These are phyloP conservation scores for Cryptocephalus moraei DNA, from an alignment of 2,888 invertebrate genomes.

Conservation along the genomic window DNA sequence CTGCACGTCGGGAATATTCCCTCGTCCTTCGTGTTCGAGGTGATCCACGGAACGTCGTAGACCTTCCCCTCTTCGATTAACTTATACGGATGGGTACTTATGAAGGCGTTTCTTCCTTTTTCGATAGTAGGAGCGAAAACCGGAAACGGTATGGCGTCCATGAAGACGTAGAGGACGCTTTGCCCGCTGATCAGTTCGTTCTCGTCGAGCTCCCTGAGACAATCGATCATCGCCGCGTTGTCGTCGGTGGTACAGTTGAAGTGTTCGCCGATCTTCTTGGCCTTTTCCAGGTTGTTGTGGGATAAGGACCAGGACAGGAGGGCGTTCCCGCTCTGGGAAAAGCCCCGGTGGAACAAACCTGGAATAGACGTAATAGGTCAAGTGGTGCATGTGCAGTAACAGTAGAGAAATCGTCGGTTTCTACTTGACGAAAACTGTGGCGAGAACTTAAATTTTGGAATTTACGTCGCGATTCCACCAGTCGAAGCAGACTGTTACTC, in stretches of 20 bases:
- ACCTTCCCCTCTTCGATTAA: conserved; percentile 49
- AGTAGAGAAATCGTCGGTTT: too few relatives aligned
- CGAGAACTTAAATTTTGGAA: background rate
- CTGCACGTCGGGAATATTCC: conserved; percentile 60
- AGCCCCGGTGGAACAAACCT: conserved; percentile 50
- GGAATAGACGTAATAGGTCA: conserved; percentile 8
- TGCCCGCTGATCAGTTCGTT: conserved; percentile 45
- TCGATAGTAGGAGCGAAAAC: conserved; percentile 29
- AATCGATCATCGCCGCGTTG: conserved; percentile 49
- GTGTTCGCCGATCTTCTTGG: conserved; percentile 45
- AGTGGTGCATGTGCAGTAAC: too few relatives aligned
- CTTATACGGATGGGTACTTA: conserved; percentile 52
- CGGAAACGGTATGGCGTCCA: conserved; percentile 39
- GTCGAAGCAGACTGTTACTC: too few relatives aligned
- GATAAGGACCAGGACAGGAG: conserved; percentile 46
- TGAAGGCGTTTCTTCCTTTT: conserved; percentile 47
- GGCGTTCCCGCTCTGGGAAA: conserved; percentile 60
- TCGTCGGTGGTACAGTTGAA: conserved; percentile 51
- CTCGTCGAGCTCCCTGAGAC: conserved; percentile 50
- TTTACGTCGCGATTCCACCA: too few relatives aligned
- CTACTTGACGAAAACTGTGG: too few relatives aligned
- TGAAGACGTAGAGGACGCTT: conserved; percentile 43
- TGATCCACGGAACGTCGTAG: conserved; percentile 58
- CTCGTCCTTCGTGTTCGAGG: conserved; percentile 58
- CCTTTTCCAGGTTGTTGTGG: conserved; percentile 47